Evolutionary conservation across 1,140 invertebrate genomes (phyloP).

Genomic region (Pygmarrhopalites habei): DNA sequence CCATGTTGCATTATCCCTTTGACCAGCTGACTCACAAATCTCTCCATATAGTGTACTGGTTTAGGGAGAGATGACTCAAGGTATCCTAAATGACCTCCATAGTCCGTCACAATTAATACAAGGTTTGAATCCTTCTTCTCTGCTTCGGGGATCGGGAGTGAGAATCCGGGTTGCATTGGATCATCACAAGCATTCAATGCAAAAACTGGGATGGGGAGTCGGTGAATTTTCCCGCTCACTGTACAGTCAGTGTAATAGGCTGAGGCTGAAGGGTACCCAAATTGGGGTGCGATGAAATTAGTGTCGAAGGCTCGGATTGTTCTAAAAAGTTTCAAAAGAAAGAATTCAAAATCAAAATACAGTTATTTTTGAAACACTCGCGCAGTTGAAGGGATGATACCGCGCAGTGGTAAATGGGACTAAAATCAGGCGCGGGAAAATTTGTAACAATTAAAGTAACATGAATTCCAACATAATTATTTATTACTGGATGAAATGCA

Average conservation of each 20-base stretch:
- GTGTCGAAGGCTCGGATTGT: slow-evolving; percentile 76
- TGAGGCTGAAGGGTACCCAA: slow-evolving; percentile 68
- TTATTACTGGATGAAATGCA: no score
- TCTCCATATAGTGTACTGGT: slow-evolving; percentile 32
- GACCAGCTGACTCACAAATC: slow-evolving; percentile 7
- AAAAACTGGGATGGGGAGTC: slow-evolving; percentile 33
- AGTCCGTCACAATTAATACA: slow-evolving; percentile 28
- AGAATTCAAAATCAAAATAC: no score
- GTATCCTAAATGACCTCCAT: slow-evolving; percentile 35
- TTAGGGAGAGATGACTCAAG: slow-evolving; percentile 23
- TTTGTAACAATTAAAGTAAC: no score
- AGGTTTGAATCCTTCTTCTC: slow-evolving; percentile 19
- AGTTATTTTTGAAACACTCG: slow-evolving; percentile 50
- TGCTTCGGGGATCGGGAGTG: slow-evolving; percentile 22
- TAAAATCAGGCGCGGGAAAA: no score
- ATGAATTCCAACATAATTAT: no score
- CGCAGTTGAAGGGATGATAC: slow-evolving; percentile 25
- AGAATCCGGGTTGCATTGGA: slow-evolving; percentile 28
- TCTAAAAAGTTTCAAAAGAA: no score
- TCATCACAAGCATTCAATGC: slow-evolving; percentile 24
- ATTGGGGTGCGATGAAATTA: slow-evolving; percentile 70
- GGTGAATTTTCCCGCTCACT: slow-evolving; percentile 9
- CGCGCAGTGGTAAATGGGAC: neutral
- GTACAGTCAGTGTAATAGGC: slow-evolving; percentile 71
- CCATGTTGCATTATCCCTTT: no score